Evolutionary conservation across 2,888 invertebrate species (phyloP), one percentile per base, ranked within the genome.

Genomic region (Formica aserva): DNA sequence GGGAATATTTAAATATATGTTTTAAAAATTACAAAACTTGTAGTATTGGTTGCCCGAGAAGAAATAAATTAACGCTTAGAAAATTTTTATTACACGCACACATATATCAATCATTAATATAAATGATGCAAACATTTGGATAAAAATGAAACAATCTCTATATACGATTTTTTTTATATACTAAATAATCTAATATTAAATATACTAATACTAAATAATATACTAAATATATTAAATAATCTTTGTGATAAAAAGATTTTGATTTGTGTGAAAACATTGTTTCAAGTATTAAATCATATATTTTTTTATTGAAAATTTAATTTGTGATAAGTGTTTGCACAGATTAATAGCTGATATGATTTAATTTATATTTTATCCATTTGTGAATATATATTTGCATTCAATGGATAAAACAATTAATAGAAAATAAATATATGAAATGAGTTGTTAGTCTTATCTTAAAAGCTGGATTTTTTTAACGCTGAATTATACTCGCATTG

Each of bases 1-100:
- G 82, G n/a, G 57, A 71, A 45, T 60, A 18, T 80, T 60, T 78
- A 41, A 29, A 62, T 32, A n/a, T 18, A 32, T 9, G 1, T 62
- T 32, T 62, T 62, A 62, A 62, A 32, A 55, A n/a, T 3, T 18
- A 62, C 3, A 62, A 62, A 62, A 32, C 26, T 62, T 18, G 8
- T 18, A 62, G 3, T 32, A 15, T 18, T 18, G 18, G n/a, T 52
- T 6, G n/a, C 0, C 8, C 32, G 32, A 62, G 22, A 4, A 57
- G 13, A 57, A 22, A 57, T 57, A 22, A 57, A 22, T 57, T 57
- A 22, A n/a, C 2, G 18, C 5, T 22, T 22, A 57, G 22, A 22
- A 13, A 57, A n/a, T 13, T 57, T 57, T 57, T 22, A 22, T 57
- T 22, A 57, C 22, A n/a, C 5, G 8, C 8, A n/a, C 18, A 2